Evolutionary conservation across 2,113 vertebrate species (phyloP), one percentile per base, ranked within the genome.

Genomic region (Talpa occidentalis): DNA sequence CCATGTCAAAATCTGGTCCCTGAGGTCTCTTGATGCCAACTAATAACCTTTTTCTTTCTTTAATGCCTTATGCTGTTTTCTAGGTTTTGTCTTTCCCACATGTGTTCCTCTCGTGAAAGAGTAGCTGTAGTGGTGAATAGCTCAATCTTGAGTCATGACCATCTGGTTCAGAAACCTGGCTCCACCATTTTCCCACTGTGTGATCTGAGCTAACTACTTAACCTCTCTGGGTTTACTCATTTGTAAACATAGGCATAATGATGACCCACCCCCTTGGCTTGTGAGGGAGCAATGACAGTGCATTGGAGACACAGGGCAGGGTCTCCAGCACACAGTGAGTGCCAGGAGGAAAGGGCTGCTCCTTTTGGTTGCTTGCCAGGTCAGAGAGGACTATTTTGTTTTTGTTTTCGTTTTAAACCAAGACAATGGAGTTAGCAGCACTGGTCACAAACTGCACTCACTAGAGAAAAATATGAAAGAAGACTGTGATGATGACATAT

Each of bases 381-480:
- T 95, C 92, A 81, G 79, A 37, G 69, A 89, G 74, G 35, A 47
- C 66, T 54, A n/a, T 72, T 62, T 87, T 70, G 52, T 4, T 90
- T 90, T 83, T 73, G 76, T 78, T 95, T 84, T 79, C 22, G 42
- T 86, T 93, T 80, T 85, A 92, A 92, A 92, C 77, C 49, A 42
- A 91, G 54, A 88, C 70, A 73, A 54, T 60, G 42, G 70, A 87
- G 64, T 72, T 73, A 79, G n/a, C 47, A 66, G 47, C 79, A 52
- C 30, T 37, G 42, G 77, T 91, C 77, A 90, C 54, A 90, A 60
- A 12, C 60, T 83, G 42, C 93, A 67, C 42, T 91, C 70, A 91
- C 52, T 40, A 73, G 6, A 72, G 66, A 67, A 73, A 92, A 94
- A 88, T 28, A n/a, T 28, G 9, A 67, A 78, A 90, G 56, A 49